These are phyloP conservation scores for Falco berigora DNA, from an alignment of 2,797 vertebrate genomes.

Conservation along the genomic window DNA sequence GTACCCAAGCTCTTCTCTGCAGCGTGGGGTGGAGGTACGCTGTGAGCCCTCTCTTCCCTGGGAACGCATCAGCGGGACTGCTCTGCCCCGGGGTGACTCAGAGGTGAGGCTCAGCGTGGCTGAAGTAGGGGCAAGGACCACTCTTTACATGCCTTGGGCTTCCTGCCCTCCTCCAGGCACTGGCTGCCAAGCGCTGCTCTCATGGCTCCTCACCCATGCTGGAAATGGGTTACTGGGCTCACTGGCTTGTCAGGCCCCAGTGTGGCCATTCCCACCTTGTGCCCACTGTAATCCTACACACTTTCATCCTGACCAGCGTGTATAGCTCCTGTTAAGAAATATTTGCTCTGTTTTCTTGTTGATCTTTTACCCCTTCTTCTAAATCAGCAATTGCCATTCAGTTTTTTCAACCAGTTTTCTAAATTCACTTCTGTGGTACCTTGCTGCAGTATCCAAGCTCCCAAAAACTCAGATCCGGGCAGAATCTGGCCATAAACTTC, in stretches of 20 bases:
- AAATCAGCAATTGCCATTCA: background rate
- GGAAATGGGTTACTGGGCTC: background rate
- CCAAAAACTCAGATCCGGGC: background rate
- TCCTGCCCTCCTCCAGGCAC: background rate
- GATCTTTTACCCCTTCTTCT: background rate
- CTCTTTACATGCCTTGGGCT: background rate
- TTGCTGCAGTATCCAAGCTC: background rate
- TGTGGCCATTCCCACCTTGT: background rate
- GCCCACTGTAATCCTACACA: fast-evolving
- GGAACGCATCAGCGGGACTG: background rate
- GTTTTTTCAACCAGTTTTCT: background rate
- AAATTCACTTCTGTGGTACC: background rate
- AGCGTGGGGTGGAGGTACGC: fast-evolving
- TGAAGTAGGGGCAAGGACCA: background rate
- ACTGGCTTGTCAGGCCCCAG: background rate
- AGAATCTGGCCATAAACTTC: background rate
- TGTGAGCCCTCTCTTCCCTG: background rate
- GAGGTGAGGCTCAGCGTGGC: background rate
- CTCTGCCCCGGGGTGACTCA: background rate
- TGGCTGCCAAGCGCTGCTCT: fast-evolving
- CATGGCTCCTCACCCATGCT: background rate
- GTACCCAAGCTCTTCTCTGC: background rate
- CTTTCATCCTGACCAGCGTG: background rate
- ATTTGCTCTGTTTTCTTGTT: background rate
- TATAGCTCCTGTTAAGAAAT: background rate